These are phyloP conservation scores for Gulo gulo DNA, from an alignment of 2,113 vertebrate species.

Conservation along the genomic window DNA sequence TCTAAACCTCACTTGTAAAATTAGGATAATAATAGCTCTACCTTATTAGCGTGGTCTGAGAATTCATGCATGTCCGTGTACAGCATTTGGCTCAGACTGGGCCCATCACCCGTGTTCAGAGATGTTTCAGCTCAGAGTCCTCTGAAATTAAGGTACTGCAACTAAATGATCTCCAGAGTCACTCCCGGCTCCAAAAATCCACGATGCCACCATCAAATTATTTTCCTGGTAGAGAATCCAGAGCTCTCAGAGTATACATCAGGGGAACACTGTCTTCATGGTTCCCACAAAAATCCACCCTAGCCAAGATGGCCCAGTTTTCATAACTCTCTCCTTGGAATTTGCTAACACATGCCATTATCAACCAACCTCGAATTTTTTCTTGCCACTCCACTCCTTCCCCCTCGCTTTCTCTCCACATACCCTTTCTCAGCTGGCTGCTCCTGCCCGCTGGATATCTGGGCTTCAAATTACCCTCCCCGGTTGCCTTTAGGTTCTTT, in stretches of 20 bases:
- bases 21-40: not conserved
- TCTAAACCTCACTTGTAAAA: not conserved
- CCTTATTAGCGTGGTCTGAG: not conserved
- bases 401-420: slow-evolving; percentile 3
- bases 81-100: not conserved
- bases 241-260: not conserved
- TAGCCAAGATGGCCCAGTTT: not conserved
- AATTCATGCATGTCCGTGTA: not conserved
- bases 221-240: slow-evolving; percentile 28
- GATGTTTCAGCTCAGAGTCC: not conserved
- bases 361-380: slow-evolving; percentile 40
- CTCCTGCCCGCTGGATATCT: slow-evolving; percentile 27
- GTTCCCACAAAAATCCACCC: slow-evolving; percentile 14
- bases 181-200: not conserved
- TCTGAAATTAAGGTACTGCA: not conserved
- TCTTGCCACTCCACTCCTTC: not conserved
- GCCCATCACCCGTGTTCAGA: not conserved
- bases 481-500: not conserved
- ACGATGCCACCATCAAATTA: slow-evolving; percentile 41
- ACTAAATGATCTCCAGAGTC: not conserved
- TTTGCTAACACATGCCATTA: slow-evolving; percentile 31
- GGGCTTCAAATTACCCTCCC: slow-evolving; percentile 35
- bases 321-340: slow-evolving; percentile 41
- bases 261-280: slow-evolving; percentile 20
- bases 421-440: not conserved